Conservation (phyloP, 2,888 invertebrate species). For the Dynastes grantii region DNA sequence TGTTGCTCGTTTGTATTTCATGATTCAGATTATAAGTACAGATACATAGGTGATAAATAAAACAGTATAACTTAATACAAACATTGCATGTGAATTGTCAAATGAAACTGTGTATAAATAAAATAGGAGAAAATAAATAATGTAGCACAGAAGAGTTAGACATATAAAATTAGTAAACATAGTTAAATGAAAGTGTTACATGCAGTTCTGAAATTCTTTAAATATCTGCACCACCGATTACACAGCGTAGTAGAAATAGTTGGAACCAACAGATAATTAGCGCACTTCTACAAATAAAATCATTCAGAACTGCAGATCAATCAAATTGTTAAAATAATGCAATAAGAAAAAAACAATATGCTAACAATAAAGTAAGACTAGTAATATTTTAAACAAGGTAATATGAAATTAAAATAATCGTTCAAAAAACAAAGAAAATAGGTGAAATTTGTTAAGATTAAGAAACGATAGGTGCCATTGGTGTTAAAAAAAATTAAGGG, state of each 20-base stretch:
- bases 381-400: constrained; percentile 12
- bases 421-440: neutral
- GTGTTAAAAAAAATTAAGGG: constrained; percentile 37
- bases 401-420: constrained; percentile 18
- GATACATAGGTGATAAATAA: constrained; percentile 12
- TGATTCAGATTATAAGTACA: constrained; percentile 39
- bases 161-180: neutral
- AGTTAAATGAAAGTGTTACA: neutral
- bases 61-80: constrained; percentile 26
- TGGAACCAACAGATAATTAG: too few species aligned
- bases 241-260: too few species aligned
- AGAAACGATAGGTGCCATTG: constrained; percentile 17
- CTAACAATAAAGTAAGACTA: constrained; percentile 22
- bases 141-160: constrained; percentile 1
- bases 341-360: constrained; percentile 23
- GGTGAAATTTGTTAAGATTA: constrained; percentile 6
- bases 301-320: constrained; percentile 32
- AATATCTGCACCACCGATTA: neutral
- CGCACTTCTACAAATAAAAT: neutral
- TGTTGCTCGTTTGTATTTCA: constrained; percentile 47
- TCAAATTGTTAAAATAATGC: constrained; percentile 1
- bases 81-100: neutral
- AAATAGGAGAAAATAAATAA: neutral
- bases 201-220: constrained; percentile 19
- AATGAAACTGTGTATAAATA: constrained; percentile 20